phyloP scores from a whole-genome alignment of 2,797 vertebrate species.

The Crypturellus tataupa region DNA sequence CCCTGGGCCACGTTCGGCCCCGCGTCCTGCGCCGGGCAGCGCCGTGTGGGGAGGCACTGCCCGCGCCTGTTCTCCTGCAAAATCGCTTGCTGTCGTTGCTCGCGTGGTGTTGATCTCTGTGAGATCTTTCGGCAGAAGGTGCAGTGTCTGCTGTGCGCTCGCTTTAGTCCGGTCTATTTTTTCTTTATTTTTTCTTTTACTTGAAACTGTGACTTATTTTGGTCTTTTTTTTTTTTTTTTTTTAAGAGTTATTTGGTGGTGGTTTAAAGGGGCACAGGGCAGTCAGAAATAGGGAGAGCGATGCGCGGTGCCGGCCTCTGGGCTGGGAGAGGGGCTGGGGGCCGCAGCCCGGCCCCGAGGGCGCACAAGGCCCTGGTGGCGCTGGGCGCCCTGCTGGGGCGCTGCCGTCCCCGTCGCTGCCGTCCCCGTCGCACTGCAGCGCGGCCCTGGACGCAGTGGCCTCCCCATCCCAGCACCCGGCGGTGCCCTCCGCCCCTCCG shows the following conservation, averaged over 20 bases:
- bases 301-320: fast-evolving
- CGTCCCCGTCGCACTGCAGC: no score
- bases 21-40: no score
- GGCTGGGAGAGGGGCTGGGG: fast-evolving
- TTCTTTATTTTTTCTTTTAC: neutral
- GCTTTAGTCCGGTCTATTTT: neutral
- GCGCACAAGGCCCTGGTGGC: no score
- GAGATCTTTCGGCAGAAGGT: slow-evolving; percentile 58
- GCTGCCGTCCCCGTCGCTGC: no score
- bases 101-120: slow-evolving; percentile 46
- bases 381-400: no score
- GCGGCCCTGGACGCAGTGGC: no score
- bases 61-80: neutral
- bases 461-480: no score
- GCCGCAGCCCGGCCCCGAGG: no score
- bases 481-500: no score
- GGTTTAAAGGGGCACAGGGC: neutral
- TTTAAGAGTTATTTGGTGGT: neutral
- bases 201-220: slow-evolving; percentile 27
- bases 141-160: slow-evolving; percentile 46
- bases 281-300: neutral
- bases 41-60: no score
- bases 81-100: neutral
- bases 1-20: no score
- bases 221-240: neutral